These are phyloP conservation scores for Lithophane semibrunnea DNA, from an alignment of 2,888 invertebrate genomes.

Conservation along the genomic window DNA sequence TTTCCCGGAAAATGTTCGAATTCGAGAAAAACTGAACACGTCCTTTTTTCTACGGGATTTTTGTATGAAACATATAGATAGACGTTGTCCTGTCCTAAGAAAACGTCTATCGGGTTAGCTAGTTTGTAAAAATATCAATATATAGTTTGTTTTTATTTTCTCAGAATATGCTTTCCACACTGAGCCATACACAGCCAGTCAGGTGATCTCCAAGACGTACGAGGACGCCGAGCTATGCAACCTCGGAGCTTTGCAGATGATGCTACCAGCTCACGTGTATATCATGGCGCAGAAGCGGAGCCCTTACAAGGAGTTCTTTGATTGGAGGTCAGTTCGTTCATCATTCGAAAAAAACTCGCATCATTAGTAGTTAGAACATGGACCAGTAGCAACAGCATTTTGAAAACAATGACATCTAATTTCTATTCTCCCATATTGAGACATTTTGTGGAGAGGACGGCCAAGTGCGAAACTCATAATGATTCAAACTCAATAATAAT, in stretches of 20 bases:
- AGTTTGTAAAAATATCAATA: neutral
- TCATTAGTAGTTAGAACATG: too few relatives aligned
- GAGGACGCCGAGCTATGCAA: conserved; percentile 87
- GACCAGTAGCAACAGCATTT: too few relatives aligned
- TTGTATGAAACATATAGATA: neutral
- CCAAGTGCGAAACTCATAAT: too few relatives aligned
- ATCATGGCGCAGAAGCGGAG: conserved; percentile 83
- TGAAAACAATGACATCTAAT: too few relatives aligned
- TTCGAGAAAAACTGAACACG: neutral
- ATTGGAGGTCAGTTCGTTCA: conserved; percentile 79
- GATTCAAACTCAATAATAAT: too few relatives aligned
- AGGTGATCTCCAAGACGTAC: conserved; percentile 82
- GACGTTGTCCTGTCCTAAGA: too few relatives aligned
- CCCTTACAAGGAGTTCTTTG: conserved; percentile 84
- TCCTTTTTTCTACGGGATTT: neutral
- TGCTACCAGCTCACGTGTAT: conserved; percentile 80
- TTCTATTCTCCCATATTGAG: too few relatives aligned
- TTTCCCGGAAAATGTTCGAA: neutral
- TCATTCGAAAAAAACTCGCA: too few relatives aligned
- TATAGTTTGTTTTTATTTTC: neutral
- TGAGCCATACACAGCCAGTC: conserved; percentile 88
- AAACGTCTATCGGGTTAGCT: neutral
- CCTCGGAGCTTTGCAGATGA: conserved; percentile 84
- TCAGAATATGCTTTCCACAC: conserved; percentile 88
- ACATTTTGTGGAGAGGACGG: too few relatives aligned